Conservation (phyloP, 2,113 vertebrate species). For the Chunga burmeisteri region DNA sequence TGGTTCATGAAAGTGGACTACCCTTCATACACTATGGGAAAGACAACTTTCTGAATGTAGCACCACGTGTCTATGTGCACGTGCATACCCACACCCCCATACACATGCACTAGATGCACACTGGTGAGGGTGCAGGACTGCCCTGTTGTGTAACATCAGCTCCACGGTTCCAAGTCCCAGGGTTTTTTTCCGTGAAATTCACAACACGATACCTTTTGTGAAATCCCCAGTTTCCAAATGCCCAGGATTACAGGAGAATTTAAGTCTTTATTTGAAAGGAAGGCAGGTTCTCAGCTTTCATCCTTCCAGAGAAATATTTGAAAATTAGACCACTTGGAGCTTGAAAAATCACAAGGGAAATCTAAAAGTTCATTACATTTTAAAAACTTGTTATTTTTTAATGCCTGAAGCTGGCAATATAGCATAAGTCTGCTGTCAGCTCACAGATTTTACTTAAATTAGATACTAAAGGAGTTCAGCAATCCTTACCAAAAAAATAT, state of each 20-base stretch:
- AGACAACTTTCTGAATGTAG: neutral
- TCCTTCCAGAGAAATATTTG: neutral
- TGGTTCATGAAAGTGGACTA: neutral
- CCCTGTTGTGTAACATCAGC: neutral
- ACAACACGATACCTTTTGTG: neutral
- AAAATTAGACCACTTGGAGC: neutral
- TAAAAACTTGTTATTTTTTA: conserved; percentile 3
- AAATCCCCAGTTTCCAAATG: neutral
- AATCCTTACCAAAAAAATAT: neutral
- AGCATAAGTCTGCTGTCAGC: conserved; percentile 38
- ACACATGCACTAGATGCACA: rapidly evolving
- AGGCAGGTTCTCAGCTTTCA: neutral
- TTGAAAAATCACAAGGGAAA: neutral
- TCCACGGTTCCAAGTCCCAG: neutral
- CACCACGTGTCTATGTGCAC: neutral
- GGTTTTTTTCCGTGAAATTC: neutral
- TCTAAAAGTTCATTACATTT: conserved; percentile 4
- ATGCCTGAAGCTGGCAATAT: conserved; percentile 7
- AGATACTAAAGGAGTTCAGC: conserved; percentile 44
- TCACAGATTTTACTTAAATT: conserved; percentile 53
- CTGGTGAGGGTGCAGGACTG: neutral
- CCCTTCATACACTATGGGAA: neutral
- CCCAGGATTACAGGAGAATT: neutral
- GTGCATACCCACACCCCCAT: neutral
- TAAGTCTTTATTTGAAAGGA: neutral